Evolutionary conservation across 2,113 vertebrate genomes (phyloP), one percentile per base, ranked within the genome.

Genomic region (Gallinago media): DNA sequence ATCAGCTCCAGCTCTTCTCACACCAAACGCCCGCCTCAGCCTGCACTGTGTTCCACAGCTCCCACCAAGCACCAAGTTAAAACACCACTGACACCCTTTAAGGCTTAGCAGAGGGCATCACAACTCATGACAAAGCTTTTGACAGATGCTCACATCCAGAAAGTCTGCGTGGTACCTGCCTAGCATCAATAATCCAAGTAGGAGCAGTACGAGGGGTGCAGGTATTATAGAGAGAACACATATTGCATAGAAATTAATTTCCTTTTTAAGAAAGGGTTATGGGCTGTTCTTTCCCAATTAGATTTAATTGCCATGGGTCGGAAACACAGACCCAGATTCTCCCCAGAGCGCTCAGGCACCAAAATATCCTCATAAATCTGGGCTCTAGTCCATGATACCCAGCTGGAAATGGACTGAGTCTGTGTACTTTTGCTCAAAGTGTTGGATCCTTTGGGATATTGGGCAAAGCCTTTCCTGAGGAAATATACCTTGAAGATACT

Each of bases 221-320:
- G 62, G 31, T 12, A 38, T 20, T 29, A 29, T 3, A 65, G 34
- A 65, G 34, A 66, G 20, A 36, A 14, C 8, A 40, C 0, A 0
- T 9, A 10, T 20, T 38, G 32, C 34, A 42, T 7, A 59, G 26
- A 68, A 88, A 85, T 22, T 50, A 25, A 42, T 59, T 88, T 67
- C 21, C 42, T 44, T 52, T 88, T 42, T 55, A 59, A 85, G n/a
- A 79, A 54, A 21, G 9, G 19, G 8, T 9, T 47, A 7, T 9
- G 47, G 27, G 25, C 67, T 49, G 7, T 0, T 26, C 77, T 79
- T 54, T 31, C 31, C 12, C 42, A 17, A 72, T 36, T 62, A 36
- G 34, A 54, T 54, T 62, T 26, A 76, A 54, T 6, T 58, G 21
- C 10, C 3, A 1, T 13, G 9, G 13, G 44, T 73, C 6, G 12